These are phyloP conservation scores for Heliconius charithonia DNA, from an alignment of 2,888 invertebrate species.

Conservation along the genomic window DNA sequence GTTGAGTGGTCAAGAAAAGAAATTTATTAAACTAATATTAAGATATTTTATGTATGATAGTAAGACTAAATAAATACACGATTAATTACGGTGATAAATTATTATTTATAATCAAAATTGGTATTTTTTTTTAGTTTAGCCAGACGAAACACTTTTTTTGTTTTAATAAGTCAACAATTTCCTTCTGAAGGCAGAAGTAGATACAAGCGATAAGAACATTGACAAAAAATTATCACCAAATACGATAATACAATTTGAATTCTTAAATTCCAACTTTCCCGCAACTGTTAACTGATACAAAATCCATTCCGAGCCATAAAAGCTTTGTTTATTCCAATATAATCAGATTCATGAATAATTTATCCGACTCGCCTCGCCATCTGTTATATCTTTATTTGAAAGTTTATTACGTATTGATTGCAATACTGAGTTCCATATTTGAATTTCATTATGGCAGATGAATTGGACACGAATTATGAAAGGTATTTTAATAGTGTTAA, in stretches of 20 bases:
- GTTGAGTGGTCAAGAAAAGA: no score
- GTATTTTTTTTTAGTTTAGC: no score
- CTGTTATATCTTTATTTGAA: slow-evolving; percentile 39
- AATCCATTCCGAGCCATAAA: slow-evolving; percentile 33
- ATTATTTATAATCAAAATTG: no score
- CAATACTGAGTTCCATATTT: slow-evolving; percentile 37
- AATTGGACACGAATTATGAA: slow-evolving; percentile 14
- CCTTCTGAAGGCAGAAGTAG: no score
- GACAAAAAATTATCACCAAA: not conserved
- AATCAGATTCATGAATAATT: slow-evolving; percentile 45
- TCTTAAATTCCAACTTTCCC: slow-evolving; percentile 8
- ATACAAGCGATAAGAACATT: no score
- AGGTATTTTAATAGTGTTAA: slow-evolving; percentile 19
- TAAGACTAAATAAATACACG: no score
- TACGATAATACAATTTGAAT: not conserved
- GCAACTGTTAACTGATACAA: slow-evolving; percentile 30
- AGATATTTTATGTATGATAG: no score
- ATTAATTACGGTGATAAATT: no score
- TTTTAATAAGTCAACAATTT: no score
- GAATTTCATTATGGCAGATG: slow-evolving; percentile 20
- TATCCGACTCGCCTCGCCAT: slow-evolving; percentile 39
- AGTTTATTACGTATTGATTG: slow-evolving; percentile 40
- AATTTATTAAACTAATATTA: no score
- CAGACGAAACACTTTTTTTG: no score
- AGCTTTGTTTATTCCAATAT: slow-evolving; percentile 42